These are phyloP conservation scores for Oxyura jamaicensis DNA, from an alignment of 2,113 vertebrate species.

Conservation along the genomic window DNA sequence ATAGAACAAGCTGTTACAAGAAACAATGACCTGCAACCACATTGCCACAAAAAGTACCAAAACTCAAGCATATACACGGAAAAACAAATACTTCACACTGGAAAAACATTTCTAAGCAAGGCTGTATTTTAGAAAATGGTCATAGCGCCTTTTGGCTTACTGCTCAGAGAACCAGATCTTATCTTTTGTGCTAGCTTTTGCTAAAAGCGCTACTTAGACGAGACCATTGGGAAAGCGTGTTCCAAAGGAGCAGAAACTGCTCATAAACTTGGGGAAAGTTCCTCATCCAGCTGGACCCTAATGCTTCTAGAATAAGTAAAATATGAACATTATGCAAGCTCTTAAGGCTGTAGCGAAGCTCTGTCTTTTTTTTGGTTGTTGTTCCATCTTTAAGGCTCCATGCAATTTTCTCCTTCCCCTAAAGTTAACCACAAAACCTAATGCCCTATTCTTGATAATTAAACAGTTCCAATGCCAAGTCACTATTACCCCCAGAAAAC, in stretches of 20 bases:
- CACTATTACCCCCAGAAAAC: not conserved
- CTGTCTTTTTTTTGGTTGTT: not conserved
- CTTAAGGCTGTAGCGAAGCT: not conserved
- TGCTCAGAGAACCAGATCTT: not conserved
- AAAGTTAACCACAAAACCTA: not conserved
- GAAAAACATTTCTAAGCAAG: not conserved
- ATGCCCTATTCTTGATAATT: not conserved
- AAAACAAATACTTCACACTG: not conserved
- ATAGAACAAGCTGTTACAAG: not conserved
- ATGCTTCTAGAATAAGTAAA: not conserved
- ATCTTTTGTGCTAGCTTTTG: not conserved
- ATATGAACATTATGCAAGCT: not conserved
- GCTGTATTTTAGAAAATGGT: not conserved
- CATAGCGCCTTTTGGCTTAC: not conserved
- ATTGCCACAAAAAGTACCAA: not conserved
- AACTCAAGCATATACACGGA: not conserved
- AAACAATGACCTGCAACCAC: not conserved
- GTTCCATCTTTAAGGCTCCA: not conserved
- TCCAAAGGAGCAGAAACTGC: not conserved
- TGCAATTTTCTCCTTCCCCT: not conserved
- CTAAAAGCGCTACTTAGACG: not conserved
- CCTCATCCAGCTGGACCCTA: not conserved
- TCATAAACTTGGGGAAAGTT: not conserved
- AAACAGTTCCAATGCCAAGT: not conserved
- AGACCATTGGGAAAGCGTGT: not conserved